These are phyloP conservation scores for Agrochola macilenta DNA, from an alignment of 2,888 invertebrate species.

Conservation along the genomic window DNA sequence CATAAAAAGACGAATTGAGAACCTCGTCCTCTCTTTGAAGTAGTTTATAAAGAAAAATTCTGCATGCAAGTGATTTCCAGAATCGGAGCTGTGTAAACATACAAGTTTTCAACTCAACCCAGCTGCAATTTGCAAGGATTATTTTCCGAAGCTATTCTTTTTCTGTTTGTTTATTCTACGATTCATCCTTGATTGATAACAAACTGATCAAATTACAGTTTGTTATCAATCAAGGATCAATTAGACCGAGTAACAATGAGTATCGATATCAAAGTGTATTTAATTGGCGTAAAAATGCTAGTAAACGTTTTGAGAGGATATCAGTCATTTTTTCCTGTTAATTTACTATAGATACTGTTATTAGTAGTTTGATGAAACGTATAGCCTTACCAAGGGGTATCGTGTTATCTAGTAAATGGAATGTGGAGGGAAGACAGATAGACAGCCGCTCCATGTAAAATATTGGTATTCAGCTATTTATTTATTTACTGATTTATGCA, in stretches of 20 bases:
- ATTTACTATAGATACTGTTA: not conserved
- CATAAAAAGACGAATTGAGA: not conserved
- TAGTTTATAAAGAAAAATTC: not conserved
- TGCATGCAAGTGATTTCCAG: not conserved
- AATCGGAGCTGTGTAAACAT: not conserved
- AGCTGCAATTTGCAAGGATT: constrained; percentile 17
- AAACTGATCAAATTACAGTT: constrained; percentile 45
- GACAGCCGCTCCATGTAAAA: not conserved
- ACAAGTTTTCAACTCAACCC: not conserved
- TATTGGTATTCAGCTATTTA: too few relatives aligned
- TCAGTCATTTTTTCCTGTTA: not conserved
- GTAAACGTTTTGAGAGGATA: not conserved
- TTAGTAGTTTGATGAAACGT: not conserved
- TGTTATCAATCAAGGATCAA: constrained; percentile 61
- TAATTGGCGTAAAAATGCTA: constrained; percentile 31
- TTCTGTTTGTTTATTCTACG: constrained; percentile 19
- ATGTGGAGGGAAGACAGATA: not conserved
- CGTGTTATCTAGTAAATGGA: not conserved
- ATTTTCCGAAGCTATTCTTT: constrained; percentile 1
- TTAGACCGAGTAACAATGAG: constrained; percentile 47
- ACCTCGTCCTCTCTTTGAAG: not conserved
- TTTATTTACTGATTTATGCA: too few relatives aligned
- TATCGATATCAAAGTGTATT: constrained; percentile 56
- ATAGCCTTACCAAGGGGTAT: not conserved
- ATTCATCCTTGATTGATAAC: too few relatives aligned